Conservation (phyloP, 2,113 vertebrate genomes). For the Maccullochella peelii region DNA sequence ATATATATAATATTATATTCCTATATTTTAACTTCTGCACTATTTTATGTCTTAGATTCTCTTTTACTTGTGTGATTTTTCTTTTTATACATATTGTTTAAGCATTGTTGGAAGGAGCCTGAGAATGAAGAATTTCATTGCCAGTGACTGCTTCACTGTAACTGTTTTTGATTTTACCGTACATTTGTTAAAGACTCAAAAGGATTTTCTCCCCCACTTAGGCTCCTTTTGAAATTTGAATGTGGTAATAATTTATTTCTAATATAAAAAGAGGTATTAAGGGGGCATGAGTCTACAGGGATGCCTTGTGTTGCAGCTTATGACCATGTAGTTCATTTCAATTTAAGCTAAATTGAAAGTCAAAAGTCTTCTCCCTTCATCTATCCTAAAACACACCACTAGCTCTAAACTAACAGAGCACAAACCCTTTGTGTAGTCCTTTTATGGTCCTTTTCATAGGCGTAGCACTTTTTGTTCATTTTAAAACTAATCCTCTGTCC, state of each 20-base stretch:
- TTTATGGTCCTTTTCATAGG: neutral
- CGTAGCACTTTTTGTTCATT: neutral
- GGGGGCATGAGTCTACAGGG: neutral
- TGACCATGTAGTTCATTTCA: neutral
- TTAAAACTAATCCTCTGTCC: neutral
- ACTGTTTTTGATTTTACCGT: neutral
- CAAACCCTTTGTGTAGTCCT: neutral
- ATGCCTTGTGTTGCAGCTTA: neutral
- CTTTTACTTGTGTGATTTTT: neutral
- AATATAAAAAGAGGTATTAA: neutral
- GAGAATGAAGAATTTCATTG: no score
- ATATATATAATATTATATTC: no score
- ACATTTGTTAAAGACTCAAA: neutral
- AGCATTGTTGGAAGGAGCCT: no score
- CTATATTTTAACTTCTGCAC: neutral
- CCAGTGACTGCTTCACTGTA: neutral
- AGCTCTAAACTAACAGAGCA: neutral
- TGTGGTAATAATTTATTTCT: neutral
- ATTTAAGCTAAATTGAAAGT: neutral
- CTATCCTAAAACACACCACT: neutral
- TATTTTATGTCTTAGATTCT: neutral
- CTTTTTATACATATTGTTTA: neutral
- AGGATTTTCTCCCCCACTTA: neutral
- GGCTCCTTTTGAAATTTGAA: neutral
- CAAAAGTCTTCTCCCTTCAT: neutral